phyloP scores from a whole-genome alignment of 2,888 invertebrate genomes.

The Sarcophaga carnaria region DNA sequence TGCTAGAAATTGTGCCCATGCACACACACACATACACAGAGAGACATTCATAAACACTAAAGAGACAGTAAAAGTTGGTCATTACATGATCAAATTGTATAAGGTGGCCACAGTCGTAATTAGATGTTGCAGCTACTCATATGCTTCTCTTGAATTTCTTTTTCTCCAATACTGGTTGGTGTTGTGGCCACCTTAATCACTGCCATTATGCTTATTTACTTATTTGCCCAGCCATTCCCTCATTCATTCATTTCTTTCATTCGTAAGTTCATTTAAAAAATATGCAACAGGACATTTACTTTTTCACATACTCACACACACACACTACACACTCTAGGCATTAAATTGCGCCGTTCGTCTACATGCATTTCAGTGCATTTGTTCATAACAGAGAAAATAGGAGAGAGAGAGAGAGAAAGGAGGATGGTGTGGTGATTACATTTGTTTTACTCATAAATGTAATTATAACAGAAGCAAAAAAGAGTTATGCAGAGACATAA shows the following conservation, averaged over 20 bases:
- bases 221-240: slow-evolving; percentile 2
- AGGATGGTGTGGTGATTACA: background rate
- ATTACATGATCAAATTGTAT: no score
- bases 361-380: no score
- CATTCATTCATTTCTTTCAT: background rate
- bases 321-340: background rate
- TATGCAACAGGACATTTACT: slow-evolving; percentile 59
- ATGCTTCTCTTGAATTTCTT: no score
- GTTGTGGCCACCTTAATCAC: no score
- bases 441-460: background rate
- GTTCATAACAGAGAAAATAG: background rate
- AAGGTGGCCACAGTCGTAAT: no score
- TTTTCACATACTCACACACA: background rate
- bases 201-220: slow-evolving; percentile 43
- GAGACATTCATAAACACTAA: no score
- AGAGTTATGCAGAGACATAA: background rate
- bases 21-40: no score
- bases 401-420: background rate
- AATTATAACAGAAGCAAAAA: background rate
- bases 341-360: background rate
- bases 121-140: no score
- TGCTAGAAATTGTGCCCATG: background rate
- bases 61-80: no score
- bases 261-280: slow-evolving; percentile 22
- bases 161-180: no score